Evolutionary conservation across 2,797 vertebrate genomes (phyloP), one percentile per base, ranked within the genome.

Genomic region (Labeo calbasu): DNA sequence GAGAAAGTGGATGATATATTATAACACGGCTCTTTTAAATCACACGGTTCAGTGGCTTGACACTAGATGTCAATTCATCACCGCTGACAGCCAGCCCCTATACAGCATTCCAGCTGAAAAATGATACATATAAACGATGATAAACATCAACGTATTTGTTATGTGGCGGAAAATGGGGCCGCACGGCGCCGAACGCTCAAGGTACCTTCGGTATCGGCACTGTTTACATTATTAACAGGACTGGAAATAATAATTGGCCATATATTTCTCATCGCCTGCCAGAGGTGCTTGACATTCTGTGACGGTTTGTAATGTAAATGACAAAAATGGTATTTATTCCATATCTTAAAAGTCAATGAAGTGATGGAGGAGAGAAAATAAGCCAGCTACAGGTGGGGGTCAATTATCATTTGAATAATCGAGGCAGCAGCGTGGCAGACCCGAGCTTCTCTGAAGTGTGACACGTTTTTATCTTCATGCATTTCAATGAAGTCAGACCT

Each of bases 321-420:
- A 97, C 95, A 95, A 96, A 96, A 96, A 93, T 95, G 93, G 46
- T 72, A 72, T 84, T 84, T 95, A 95, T 95, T 96, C 93, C 96
- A 96, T 96, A 98, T 98, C 97, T 97, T 96, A 97, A 97, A 96
- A 97, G 96, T 91, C 95, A 96, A 97, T 95, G 94, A 95, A 96
- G 97, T 98, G 97, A 98, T 97, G 97, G 97, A 98, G 96, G 97
- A 96, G 94, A 96, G 96, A 97, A 96, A 97, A 94, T 90, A 94
- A 95, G 95, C 95, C 92, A 94, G 95, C 97, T 97, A 98, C 97
- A 99, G 97, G 97, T 99, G 96, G 96, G 96, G 97, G 96, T 97
- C 97, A 99, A 98, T 99, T 98, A 99, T 97, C 97, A 97, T 98
- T 96, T 97, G 96, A 99, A 99, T 99, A 97, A 99, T 99, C 96